phyloP scores from a whole-genome alignment of 2,888 invertebrate species.

The Cheilosia impressa region DNA sequence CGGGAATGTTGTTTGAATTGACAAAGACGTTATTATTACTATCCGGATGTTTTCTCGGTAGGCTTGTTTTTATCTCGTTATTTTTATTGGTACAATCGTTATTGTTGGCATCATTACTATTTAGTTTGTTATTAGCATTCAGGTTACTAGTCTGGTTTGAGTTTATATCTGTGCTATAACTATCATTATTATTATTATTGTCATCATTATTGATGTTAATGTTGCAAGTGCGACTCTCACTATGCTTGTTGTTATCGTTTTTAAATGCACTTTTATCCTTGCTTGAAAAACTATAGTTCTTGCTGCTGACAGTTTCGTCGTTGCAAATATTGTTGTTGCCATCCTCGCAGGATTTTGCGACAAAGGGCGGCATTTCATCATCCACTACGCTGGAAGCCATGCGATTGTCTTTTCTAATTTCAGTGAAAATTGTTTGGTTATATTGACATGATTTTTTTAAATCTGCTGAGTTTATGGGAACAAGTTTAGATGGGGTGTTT shows the following conservation, averaged over 20 bases:
- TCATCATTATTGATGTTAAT: conserved; percentile 7
- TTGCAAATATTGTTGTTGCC: conserved; percentile 54
- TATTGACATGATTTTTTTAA: conserved; percentile 24
- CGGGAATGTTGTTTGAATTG: not conserved
- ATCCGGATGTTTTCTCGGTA: conserved; percentile 27
- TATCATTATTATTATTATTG: conserved; percentile 77
- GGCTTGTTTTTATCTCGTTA: conserved; percentile 22
- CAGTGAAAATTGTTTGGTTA: conserved; percentile 15
- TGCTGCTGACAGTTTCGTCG: conserved; percentile 58
- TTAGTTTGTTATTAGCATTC: conserved; percentile 41
- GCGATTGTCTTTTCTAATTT: conserved; percentile 4
- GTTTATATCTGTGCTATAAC: conserved; percentile 79
- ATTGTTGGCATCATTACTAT: conserved; percentile 53
- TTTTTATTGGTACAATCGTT: conserved; percentile 57
- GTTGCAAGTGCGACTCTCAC: conserved; percentile 23
- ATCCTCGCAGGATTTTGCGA: conserved; percentile 21
- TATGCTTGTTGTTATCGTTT: conserved; percentile 75
- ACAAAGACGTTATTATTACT: conserved; percentile 50
- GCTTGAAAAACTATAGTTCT: conserved; percentile 65
- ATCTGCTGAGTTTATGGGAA: conserved; percentile 55
- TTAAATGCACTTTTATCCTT: not conserved
- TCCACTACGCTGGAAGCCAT: not conserved
- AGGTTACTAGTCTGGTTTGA: conserved; percentile 76
- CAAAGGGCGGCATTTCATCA: conserved; percentile 5
- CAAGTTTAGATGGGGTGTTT: conserved; percentile 38